Evolutionary conservation across 2,113 vertebrate genomes (phyloP).

Genomic region (Stigmatopora argus): DNA sequence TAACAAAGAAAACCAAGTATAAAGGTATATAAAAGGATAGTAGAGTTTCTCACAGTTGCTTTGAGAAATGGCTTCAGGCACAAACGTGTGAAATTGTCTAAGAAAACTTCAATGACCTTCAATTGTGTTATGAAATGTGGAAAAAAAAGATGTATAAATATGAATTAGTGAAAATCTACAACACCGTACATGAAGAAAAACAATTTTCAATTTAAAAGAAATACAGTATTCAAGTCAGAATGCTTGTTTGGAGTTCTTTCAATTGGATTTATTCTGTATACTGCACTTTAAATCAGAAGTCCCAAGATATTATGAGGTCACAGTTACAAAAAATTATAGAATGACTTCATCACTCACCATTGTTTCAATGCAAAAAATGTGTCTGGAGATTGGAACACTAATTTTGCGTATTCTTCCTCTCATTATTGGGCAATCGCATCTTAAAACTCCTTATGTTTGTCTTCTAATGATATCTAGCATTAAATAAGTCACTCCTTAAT

Average conservation of each 20-base stretch:
- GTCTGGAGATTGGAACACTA: too few species aligned
- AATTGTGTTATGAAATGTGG: constrained; percentile 22
- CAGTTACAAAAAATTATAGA: too few species aligned
- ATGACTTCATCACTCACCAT: too few species aligned
- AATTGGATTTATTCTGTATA: too few species aligned
- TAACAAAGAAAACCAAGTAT: not conserved
- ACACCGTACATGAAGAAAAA: not conserved
- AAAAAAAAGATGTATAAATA: not conserved
- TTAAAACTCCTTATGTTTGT: too few species aligned
- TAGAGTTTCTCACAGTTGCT: constrained; percentile 17
- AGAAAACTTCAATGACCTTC: constrained; percentile 32
- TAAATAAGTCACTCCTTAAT: too few species aligned
- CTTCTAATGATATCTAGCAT: too few species aligned
- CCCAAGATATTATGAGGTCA: too few species aligned
- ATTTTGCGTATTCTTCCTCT: too few species aligned
- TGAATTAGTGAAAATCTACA: not conserved
- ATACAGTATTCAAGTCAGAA: not conserved
- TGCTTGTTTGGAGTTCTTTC: not conserved
- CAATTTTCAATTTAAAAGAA: not conserved
- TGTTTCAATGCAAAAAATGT: too few species aligned
- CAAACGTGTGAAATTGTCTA: constrained; percentile 32
- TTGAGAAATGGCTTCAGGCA: constrained; percentile 38
- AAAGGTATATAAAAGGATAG: constrained; percentile 27
- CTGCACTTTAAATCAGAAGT: too few species aligned
- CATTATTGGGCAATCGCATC: too few species aligned